Evolutionary conservation across 2,888 invertebrate species (phyloP).

Genomic region (Scaeva pyrastri): DNA sequence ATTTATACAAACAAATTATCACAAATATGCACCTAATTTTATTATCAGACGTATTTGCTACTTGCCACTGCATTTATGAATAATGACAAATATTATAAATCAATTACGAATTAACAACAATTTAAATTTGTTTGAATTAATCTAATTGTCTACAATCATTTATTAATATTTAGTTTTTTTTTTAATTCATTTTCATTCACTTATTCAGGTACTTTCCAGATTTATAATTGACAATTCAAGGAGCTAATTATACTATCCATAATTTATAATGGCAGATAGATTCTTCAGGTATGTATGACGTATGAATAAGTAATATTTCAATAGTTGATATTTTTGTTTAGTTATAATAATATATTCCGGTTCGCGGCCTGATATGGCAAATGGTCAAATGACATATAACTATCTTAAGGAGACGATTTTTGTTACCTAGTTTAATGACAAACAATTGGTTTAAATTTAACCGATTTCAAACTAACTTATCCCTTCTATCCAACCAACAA

Average conservation of each 20-base stretch:
- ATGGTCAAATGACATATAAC: too few species aligned
- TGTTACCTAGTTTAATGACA: too few species aligned
- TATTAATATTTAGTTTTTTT: slow-evolving; percentile 17
- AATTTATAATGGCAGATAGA: slow-evolving; percentile 62
- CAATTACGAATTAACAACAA: slow-evolving; percentile 12
- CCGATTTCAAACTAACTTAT: background rate
- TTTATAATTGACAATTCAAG: slow-evolving; percentile 56
- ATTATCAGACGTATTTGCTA: slow-evolving; percentile 6
- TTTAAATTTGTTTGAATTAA: slow-evolving; percentile 21
- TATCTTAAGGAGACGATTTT: too few species aligned
- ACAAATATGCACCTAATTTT: background rate
- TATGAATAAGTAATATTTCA: background rate
- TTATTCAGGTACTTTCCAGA: slow-evolving; percentile 54
- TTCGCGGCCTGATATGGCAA: too few species aligned
- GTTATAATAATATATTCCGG: too few species aligned
- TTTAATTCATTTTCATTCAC: slow-evolving; percentile 1
- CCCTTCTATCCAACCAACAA: background rate
- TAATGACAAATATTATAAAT: slow-evolving; percentile 18
- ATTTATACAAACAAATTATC: background rate
- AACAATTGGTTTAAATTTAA: too few species aligned
- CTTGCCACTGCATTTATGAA: slow-evolving; percentile 33
- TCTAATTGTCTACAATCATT: slow-evolving; percentile 7
- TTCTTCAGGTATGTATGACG: slow-evolving; percentile 61
- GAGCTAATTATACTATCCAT: slow-evolving; percentile 39
- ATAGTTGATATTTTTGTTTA: background rate